Percentiles rank a stretch among this genome's conserved stretches.
phyloP scores from a whole-genome alignment of 2,888 invertebrate genomes.

The Yponomeuta sedellus region DNA sequence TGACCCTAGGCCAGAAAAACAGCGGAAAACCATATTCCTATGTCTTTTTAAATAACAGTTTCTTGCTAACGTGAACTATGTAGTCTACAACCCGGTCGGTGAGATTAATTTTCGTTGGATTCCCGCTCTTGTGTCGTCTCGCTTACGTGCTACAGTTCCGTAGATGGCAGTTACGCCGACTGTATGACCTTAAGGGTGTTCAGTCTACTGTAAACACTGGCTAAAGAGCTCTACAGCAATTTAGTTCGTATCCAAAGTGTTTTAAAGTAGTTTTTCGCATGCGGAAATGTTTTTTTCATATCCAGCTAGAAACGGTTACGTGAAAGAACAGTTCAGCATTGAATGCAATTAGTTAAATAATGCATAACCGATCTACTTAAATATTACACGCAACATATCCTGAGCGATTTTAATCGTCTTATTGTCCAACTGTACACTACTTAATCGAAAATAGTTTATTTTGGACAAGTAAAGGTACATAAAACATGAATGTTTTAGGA shows the following conservation, averaged over 20 bases:
- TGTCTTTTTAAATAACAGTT: neutral
- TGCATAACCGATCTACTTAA: constrained; percentile 18
- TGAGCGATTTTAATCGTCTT: no score
- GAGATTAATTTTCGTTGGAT: no score
- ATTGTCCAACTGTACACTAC: no score
- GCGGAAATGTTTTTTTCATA: neutral
- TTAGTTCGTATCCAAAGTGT: neutral
- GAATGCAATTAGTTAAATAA: constrained; percentile 19
- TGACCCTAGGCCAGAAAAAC: neutral
- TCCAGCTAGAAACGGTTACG: neutral
- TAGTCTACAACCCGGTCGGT: neutral
- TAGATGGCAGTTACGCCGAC: no score
- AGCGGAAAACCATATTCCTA: neutral
- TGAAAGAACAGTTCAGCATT: neutral
- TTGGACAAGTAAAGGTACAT: no score
- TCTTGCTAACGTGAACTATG: neutral
- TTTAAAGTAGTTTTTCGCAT: neutral
- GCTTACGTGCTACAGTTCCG: no score
- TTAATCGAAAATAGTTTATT: no score
- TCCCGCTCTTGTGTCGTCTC: no score
- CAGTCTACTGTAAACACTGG: constrained; percentile 18
- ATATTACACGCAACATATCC: no score
- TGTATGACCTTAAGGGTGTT: constrained; percentile 16
- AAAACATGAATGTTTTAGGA: no score
- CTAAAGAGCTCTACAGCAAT: constrained; percentile 2